These are phyloP conservation scores for Numenius phaeopus DNA, from an alignment of 2,797 vertebrate species.

Conservation along the genomic window DNA sequence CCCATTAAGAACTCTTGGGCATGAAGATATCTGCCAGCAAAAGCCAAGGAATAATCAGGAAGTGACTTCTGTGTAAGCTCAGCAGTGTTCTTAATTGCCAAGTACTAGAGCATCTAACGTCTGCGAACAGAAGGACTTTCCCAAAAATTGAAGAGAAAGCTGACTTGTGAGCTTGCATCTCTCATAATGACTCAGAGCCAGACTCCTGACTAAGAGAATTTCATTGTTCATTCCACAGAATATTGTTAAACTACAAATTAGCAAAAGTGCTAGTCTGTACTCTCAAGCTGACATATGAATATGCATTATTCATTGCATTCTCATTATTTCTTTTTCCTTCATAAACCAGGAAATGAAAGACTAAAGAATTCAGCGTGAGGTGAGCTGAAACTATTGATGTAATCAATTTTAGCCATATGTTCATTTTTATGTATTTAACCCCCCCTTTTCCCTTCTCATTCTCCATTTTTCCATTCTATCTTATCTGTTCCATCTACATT, in stretches of 20 bases:
- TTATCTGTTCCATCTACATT: background rate
- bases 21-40: background rate
- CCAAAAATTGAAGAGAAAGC: background rate
- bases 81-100: background rate
- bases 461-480: background rate
- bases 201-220: slow-evolving; percentile 51
- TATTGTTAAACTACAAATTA: slow-evolving; percentile 49
- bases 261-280: background rate
- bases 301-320: slow-evolving; percentile 28
- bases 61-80: background rate
- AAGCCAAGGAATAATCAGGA: background rate
- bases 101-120: background rate
- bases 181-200: slow-evolving; percentile 34
- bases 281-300: background rate
- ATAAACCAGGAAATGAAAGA: slow-evolving; percentile 26
- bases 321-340: slow-evolving; percentile 30
- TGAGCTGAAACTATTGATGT: background rate
- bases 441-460: background rate
- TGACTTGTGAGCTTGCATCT: background rate
- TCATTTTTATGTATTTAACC: background rate
- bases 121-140: slow-evolving; percentile 18
- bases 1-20: background rate
- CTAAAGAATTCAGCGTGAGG: background rate
- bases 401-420: background rate
- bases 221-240: slow-evolving; percentile 25